Evolutionary conservation across 2,797 vertebrate species (phyloP).

Genomic region (Neosilurus hyrtlii): DNA sequence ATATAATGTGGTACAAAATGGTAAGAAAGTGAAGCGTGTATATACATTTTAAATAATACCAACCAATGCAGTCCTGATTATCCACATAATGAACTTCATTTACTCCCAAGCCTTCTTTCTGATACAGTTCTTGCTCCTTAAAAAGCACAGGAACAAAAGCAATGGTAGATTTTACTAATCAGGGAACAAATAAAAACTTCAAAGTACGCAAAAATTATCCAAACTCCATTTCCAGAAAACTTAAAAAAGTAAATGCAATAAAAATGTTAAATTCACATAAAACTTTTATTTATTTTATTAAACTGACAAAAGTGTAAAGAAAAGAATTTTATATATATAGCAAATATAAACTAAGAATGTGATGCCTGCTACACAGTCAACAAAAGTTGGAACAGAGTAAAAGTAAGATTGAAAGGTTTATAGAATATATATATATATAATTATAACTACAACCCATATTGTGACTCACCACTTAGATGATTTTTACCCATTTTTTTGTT

Average conservation of each 20-base stretch:
- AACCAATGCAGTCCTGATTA: conserved; percentile 91
- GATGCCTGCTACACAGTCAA: no score
- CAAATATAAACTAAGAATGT: no score
- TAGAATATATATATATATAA: no score
- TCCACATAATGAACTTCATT: conserved; percentile 91
- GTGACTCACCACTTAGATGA: no score
- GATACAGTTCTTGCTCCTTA: conserved; percentile 90
- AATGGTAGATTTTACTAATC: not conserved
- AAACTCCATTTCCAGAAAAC: no score
- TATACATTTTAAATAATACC: conserved; percentile 40
- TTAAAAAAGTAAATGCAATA: no score
- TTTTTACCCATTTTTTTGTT: no score
- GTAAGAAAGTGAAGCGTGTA: conserved; percentile 11
- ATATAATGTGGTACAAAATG: conserved; percentile 6
- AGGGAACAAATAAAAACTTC: not conserved
- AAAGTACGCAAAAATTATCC: not conserved
- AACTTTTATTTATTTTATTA: not conserved
- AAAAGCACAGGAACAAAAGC: conserved; percentile 20
- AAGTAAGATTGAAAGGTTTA: no score
- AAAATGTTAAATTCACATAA: no score
- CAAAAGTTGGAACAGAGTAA: no score
- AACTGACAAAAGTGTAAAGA: not conserved
- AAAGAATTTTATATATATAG: no score
- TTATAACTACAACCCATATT: no score
- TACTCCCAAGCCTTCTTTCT: conserved; percentile 86